phyloP scores from a whole-genome alignment of 2,888 invertebrate species.

The Dicranocentrus wangi region DNA sequence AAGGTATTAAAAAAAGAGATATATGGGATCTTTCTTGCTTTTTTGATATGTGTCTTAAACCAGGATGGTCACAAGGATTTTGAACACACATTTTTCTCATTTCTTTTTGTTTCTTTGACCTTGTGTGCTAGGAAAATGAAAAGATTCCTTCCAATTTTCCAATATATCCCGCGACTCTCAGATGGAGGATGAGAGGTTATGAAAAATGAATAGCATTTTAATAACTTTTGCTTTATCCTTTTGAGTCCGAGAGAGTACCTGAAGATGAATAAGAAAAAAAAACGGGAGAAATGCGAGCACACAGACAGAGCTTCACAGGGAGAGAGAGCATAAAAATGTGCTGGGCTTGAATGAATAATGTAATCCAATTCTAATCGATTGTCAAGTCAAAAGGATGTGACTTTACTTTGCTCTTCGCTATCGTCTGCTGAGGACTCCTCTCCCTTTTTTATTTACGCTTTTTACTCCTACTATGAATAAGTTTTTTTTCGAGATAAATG shows the following conservation, averaged over 20 bases:
- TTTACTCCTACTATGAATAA: not conserved
- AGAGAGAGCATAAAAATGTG: conserved; percentile 23
- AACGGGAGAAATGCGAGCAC: not conserved
- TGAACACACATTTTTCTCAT: no score
- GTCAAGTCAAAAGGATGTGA: conserved; percentile 62
- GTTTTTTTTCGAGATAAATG: not conserved
- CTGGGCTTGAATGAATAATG: conserved; percentile 58
- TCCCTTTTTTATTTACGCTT: not conserved
- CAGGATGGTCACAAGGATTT: no score
- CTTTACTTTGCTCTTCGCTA: conserved; percentile 43
- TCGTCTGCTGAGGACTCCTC: no score
- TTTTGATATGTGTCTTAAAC: no score
- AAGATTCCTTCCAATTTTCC: not conserved
- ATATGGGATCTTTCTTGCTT: no score
- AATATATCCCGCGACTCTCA: not conserved
- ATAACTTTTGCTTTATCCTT: not conserved
- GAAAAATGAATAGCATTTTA: not conserved
- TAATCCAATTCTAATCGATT: conserved; percentile 67
- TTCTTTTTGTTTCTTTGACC: conserved; percentile 8
- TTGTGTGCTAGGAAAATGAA: not conserved
- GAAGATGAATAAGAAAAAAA: not conserved
- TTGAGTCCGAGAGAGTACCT: not conserved
- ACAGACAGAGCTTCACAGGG: conserved; percentile 39
- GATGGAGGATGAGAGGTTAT: not conserved
- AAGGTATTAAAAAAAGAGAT: no score